Evolutionary conservation across 1,140 invertebrate species (phyloP).

Genomic region (Portunus trituberculatus): DNA sequence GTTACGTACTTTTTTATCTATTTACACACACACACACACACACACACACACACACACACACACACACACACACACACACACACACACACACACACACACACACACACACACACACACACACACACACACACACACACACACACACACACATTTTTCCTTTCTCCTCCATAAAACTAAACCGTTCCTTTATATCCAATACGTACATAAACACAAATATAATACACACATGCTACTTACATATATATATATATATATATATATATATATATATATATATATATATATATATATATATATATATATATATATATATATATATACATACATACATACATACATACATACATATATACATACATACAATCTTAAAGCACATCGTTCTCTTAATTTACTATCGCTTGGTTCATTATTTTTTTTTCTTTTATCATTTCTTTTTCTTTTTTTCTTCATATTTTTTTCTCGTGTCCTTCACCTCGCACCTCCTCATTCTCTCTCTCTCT

Average conservation of each 20-base stretch:
- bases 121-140: too few relatives aligned
- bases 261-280: slow-evolving; percentile 27
- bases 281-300: slow-evolving; percentile 36
- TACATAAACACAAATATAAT: too few relatives aligned
- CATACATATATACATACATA: not conserved
- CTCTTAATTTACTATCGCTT: not conserved
- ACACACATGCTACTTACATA: not conserved
- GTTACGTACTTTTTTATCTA: too few relatives aligned
- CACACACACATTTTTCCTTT: too few relatives aligned
- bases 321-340: slow-evolving; percentile 29
- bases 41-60: too few relatives aligned
- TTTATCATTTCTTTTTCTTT: not conserved
- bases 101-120: too few relatives aligned
- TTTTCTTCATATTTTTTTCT: not conserved
- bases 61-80: too few relatives aligned
- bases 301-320: slow-evolving; percentile 45
- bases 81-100: too few relatives aligned
- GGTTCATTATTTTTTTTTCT: not conserved
- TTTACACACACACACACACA: too few relatives aligned
- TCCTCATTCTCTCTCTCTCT: not conserved
- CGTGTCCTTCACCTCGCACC: not conserved
- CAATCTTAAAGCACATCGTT: not conserved
- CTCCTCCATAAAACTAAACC: too few relatives aligned
- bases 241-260: slow-evolving; percentile 46
- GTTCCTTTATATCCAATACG: too few relatives aligned